A percentile compares a stretch with the other conserved stretches of the same genome.
Conservation (phyloP, 35 echinoderm and acorn worm species). For the Apostichopus japonicus region DNA sequence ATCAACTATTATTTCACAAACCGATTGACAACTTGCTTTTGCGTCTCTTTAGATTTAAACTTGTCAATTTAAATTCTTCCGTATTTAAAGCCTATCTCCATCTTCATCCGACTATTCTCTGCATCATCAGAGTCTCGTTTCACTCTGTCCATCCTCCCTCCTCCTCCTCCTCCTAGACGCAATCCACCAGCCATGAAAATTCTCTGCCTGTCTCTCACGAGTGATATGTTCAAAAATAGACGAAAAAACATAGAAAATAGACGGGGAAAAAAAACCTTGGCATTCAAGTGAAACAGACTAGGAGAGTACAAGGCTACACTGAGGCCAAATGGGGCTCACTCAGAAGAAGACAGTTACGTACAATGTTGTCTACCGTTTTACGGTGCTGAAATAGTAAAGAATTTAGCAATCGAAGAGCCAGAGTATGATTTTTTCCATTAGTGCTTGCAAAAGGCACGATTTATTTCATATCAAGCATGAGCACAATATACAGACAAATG, state of each 20-base stretch:
- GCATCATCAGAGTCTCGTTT: neutral
- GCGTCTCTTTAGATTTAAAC: neutral
- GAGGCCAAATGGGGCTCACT: neutral
- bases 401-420: too few relatives aligned
- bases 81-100: slow-evolving; percentile 12
- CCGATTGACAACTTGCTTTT: neutral
- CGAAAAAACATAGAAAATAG: neutral
- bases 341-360: neutral
- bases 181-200: neutral
- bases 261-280: slow-evolving; percentile 16
- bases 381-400: too few relatives aligned
- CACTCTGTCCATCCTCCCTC: neutral
- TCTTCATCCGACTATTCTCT: neutral
- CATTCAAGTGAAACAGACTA: slow-evolving; percentile 25
- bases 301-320: slow-evolving; percentile 15
- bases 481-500: too few relatives aligned
- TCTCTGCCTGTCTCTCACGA: neutral
- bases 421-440: too few relatives aligned
- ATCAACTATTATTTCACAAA: neutral
- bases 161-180: neutral
- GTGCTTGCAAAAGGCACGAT: too few relatives aligned
- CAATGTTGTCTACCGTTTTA: too few relatives aligned
- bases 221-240: neutral
- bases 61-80: neutral
- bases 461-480: too few relatives aligned